Percentiles rank a stretch among this genome's conserved stretches.
These are phyloP conservation scores for Cyclophora albipunctata DNA, from an alignment of 2,888 invertebrate genomes.

Conservation along the genomic window DNA sequence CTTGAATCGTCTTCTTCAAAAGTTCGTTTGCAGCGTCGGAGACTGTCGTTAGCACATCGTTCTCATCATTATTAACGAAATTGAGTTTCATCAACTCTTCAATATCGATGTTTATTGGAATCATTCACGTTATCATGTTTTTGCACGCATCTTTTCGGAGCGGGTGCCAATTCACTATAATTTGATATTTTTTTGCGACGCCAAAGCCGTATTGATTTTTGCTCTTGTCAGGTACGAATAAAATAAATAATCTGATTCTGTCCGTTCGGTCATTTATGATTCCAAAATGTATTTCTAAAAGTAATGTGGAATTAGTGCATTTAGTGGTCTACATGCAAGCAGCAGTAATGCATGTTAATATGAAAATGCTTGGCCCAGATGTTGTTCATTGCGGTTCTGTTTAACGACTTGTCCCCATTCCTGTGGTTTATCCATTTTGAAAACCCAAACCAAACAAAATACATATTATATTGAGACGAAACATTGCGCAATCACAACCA, in stretches of 20 bases:
- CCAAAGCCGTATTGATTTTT: too few relatives aligned
- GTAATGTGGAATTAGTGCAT: too few relatives aligned
- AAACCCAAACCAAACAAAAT: background rate
- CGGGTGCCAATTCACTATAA: too few relatives aligned
- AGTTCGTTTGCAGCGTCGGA: background rate
- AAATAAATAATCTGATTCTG: too few relatives aligned
- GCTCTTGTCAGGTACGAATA: too few relatives aligned
- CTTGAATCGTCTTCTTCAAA: background rate
- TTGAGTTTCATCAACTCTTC: background rate
- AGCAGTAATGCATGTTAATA: background rate
- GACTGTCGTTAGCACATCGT: too few relatives aligned
- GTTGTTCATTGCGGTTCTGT: conserved; percentile 5
- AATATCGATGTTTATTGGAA: conserved; percentile 1
- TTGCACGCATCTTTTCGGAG: background rate
- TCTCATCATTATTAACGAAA: background rate
- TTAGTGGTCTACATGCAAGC: too few relatives aligned
- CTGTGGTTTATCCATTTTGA: background rate
- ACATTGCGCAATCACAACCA: conserved; percentile 5
- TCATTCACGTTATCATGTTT: conserved; percentile 4
- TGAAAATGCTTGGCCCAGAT: conserved; percentile 8
- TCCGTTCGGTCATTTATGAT: too few relatives aligned
- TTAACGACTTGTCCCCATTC: background rate
- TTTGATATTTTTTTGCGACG: too few relatives aligned
- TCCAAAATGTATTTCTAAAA: too few relatives aligned
- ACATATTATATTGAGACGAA: background rate